Percentiles rank a stretch among this genome's conserved stretches.
phyloP scores from a whole-genome alignment of 2,113 vertebrate genomes.

The Lagopus leucura region DNA sequence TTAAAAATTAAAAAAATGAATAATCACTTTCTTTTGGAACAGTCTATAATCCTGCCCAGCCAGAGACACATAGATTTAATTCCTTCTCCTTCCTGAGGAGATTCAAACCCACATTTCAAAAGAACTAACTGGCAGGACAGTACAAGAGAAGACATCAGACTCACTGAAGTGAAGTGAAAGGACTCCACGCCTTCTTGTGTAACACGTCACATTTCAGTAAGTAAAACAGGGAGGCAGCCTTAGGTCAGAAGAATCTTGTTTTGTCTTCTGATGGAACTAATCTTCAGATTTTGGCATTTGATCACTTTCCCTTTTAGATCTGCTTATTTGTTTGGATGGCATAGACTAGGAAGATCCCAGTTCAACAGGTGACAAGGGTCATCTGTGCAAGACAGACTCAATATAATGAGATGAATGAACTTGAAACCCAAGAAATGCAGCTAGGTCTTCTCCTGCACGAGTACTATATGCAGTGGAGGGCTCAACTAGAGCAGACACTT shows the following conservation, averaged over 20 bases:
- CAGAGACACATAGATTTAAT: background rate
- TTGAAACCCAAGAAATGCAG: background rate
- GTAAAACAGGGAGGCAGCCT: background rate
- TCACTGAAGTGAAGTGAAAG: background rate
- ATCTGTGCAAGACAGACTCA: background rate
- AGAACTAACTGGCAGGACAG: background rate
- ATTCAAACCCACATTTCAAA: background rate
- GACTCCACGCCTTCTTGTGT: background rate
- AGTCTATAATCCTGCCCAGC: background rate
- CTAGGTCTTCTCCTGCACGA: background rate
- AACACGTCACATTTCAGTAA: background rate
- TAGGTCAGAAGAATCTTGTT: background rate
- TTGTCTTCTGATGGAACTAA: background rate
- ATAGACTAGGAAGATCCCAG: background rate
- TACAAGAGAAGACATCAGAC: background rate
- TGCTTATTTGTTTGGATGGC: background rate
- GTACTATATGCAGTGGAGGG: background rate
- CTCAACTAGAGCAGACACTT: background rate
- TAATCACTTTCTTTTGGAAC: background rate
- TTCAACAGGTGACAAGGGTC: background rate
- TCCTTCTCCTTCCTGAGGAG: background rate
- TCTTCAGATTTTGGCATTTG: background rate
- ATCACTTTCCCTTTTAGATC: background rate
- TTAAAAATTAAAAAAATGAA: background rate
- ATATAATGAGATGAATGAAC: background rate